phyloP scores from a whole-genome alignment of 2,797 vertebrate species.

The Gambusia yucatana region DNA sequence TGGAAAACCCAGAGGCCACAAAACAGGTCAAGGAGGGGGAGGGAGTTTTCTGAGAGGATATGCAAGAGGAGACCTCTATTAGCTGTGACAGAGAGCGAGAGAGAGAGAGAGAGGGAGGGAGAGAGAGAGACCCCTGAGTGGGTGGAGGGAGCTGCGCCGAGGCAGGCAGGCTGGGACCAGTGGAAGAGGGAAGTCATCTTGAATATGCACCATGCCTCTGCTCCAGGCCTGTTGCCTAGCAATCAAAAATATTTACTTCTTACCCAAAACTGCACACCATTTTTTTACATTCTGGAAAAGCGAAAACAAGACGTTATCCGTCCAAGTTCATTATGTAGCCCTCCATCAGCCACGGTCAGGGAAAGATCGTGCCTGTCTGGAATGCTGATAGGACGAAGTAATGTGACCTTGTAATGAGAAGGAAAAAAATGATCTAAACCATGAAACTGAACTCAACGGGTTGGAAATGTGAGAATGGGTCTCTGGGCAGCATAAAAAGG shows the following conservation, averaged over 20 bases:
- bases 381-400: conserved; percentile 51
- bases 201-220: conserved; percentile 66
- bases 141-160: conserved; percentile 38
- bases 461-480: conserved; percentile 24
- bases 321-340: conserved; percentile 52
- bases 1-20: conserved; percentile 50
- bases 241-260: conserved; percentile 82
- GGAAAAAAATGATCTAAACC: conserved; percentile 43
- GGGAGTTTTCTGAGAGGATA: conserved; percentile 33
- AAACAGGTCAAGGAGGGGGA: conserved; percentile 37
- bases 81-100: conserved; percentile 39
- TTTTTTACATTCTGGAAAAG: conserved; percentile 58
- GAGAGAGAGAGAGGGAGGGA: conserved; percentile 4
- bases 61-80: conserved; percentile 52
- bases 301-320: conserved; percentile 73
- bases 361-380: conserved; percentile 35
- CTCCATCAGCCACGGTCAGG: conserved; percentile 28
- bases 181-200: conserved; percentile 76
- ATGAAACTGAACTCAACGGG: conserved; percentile 33
- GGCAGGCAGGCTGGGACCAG: conserved; percentile 55
- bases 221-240: conserved; percentile 79
- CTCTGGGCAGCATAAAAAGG: conserved; percentile 26
- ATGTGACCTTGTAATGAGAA: conserved; percentile 23
- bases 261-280: conserved; percentile 60
- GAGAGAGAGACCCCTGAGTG: conserved; percentile 27